Evolutionary conservation across 2,888 invertebrate species (phyloP).

Genomic region (Heliconius aoede): DNA sequence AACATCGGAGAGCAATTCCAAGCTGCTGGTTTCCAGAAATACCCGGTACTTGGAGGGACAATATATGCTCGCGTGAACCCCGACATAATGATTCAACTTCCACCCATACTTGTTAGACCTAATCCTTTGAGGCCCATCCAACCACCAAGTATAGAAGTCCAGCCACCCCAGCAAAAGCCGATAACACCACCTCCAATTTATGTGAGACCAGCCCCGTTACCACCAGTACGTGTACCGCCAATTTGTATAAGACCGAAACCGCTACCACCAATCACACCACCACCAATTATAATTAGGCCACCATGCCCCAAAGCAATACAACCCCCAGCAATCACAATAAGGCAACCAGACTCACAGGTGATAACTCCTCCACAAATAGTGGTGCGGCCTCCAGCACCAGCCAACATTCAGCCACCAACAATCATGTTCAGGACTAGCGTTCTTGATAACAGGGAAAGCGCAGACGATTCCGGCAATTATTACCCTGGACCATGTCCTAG

Average conservation of each 20-base stretch:
- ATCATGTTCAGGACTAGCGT: conserved; percentile 52
- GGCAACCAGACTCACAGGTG: conserved; percentile 50
- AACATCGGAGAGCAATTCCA: conserved; percentile 54
- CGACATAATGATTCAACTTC: conserved; percentile 68
- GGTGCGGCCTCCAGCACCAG: conserved; percentile 57
- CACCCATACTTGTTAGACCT: conserved; percentile 65
- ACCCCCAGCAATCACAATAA: conserved; percentile 53
- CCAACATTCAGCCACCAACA: conserved; percentile 58
- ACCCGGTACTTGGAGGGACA: conserved; percentile 65
- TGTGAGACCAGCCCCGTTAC: conserved; percentile 56
- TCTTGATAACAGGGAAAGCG: conserved; percentile 23
- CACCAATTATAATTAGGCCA: conserved; percentile 59
- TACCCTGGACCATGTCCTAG: conserved; percentile 3
- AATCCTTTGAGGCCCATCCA: conserved; percentile 55
- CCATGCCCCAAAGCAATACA: conserved; percentile 56
- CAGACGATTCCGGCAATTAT: conserved; percentile 21
- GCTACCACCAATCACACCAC: conserved; percentile 56
- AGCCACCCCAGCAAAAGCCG: conserved; percentile 55
- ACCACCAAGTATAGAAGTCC: conserved; percentile 58
- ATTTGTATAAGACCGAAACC: conserved; percentile 60
- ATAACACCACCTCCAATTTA: conserved; percentile 59
- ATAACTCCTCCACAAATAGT: conserved; percentile 57
- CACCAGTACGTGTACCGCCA: conserved; percentile 59
- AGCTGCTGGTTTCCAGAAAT: conserved; percentile 60
- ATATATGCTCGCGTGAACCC: conserved; percentile 64